phyloP scores from a whole-genome alignment of 2,113 vertebrate species.

The Ia io region DNA sequence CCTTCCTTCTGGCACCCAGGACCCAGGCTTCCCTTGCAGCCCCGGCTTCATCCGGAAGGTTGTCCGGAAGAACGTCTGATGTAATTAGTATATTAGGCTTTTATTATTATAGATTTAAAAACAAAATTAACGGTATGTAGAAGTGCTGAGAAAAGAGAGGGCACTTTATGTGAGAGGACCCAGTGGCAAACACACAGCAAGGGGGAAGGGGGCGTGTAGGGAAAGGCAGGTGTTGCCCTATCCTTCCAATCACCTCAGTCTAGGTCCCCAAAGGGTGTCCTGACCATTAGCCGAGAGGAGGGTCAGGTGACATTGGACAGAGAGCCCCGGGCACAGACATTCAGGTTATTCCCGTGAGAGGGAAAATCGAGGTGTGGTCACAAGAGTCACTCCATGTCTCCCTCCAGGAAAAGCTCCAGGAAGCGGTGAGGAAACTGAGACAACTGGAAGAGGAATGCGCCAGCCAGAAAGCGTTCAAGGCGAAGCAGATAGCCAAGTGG shows the following conservation, averaged over 20 bases:
- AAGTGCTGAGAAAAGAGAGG: not conserved
- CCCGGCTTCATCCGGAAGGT: too few species aligned
- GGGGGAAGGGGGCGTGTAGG: not conserved
- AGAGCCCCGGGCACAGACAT: not conserved
- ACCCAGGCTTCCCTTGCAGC: too few species aligned
- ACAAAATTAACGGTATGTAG: not conserved
- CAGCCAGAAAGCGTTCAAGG: not conserved
- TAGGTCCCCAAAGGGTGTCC: not conserved
- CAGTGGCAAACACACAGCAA: not conserved
- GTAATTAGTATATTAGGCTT: too few species aligned
- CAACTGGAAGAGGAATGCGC: not conserved
- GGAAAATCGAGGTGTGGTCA: not conserved
- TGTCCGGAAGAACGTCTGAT: too few species aligned
- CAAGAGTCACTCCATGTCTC: not conserved
- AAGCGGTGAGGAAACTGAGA: not conserved
- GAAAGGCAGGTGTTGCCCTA: not conserved
- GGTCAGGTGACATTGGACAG: not conserved
- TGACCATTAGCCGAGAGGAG: not conserved
- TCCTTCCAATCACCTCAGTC: not conserved
- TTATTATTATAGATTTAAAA: too few species aligned
- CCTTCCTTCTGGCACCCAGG: too few species aligned
- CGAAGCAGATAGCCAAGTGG: constrained; percentile 1
- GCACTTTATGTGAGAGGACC: not conserved
- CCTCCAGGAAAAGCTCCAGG: constrained; percentile 50
- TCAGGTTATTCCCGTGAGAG: not conserved